A percentile compares a stretch with the other conserved stretches of the same genome.
Evolutionary conservation across 2,888 invertebrate genomes (phyloP).

Genomic region (Xestia rhomboidea): DNA sequence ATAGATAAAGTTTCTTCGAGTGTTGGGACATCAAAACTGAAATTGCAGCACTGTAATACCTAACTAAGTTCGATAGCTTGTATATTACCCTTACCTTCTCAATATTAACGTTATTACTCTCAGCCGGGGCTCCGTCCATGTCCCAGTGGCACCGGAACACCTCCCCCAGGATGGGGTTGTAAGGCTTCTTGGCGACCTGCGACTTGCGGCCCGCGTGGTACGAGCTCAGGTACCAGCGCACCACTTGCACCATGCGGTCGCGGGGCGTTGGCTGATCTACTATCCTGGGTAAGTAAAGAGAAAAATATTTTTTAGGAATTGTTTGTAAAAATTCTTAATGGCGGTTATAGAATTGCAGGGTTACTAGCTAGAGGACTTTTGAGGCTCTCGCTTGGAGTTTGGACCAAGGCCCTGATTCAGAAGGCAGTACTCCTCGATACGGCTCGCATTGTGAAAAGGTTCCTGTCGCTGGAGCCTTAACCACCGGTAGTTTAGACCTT

Average conservation of each 20-base stretch:
- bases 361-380: no score
- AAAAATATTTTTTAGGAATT: no score
- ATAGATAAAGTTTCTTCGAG: neutral
- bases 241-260: constrained; percentile 98
- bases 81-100: constrained; percentile 76
- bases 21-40: neutral
- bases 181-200: constrained; percentile 99
- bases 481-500: no score
- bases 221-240: constrained; percentile 99
- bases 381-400: no score
- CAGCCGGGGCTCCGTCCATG: constrained; percentile 84
- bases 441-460: no score
- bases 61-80: neutral
- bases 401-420: no score
- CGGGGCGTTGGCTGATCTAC: constrained; percentile 96
- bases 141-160: constrained; percentile 98
- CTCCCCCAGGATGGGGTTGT: constrained; percentile 99
- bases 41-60: neutral
- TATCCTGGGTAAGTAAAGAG: constrained; percentile 89
- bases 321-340: no score
- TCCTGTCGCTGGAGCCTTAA: no score
- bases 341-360: no score
- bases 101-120: constrained; percentile 58
- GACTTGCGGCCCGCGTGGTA: constrained; percentile 99
- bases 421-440: no score